phyloP scores from a whole-genome alignment of 1,140 invertebrate species.

The Sycophila sp. region DNA sequence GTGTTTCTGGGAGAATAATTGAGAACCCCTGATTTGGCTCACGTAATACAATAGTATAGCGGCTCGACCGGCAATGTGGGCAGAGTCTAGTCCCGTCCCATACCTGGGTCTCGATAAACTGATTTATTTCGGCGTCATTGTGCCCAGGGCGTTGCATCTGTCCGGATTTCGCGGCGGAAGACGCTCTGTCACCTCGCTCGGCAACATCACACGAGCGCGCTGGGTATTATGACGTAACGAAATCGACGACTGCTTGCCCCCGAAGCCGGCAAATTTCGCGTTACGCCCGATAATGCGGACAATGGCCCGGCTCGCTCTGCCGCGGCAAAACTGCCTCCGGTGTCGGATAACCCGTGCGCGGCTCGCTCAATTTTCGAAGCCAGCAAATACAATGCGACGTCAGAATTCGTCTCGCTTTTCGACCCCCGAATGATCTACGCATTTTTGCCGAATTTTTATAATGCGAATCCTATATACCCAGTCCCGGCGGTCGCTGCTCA shows the following conservation, averaged over 20 bases:
- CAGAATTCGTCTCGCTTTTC: neutral
- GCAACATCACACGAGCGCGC: neutral
- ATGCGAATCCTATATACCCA: neutral
- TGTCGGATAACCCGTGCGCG: conserved; percentile 1
- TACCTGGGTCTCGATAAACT: conserved; percentile 62
- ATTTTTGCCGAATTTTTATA: conserved; percentile 1
- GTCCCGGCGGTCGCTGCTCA: neutral
- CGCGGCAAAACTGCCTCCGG: neutral
- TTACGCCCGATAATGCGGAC: conserved; percentile 20
- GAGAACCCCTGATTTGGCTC: conserved; percentile 48
- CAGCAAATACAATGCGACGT: neutral
- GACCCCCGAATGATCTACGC: neutral
- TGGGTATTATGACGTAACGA: neutral
- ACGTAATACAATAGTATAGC: conserved; percentile 34
- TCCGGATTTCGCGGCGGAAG: conserved; percentile 48
- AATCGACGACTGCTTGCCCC: neutral
- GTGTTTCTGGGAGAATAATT: conserved; percentile 23
- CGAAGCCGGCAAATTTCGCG: conserved; percentile 29
- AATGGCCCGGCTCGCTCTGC: neutral
- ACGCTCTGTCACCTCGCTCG: conserved; percentile 9
- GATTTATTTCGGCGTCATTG: conserved; percentile 65
- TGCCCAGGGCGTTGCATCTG: conserved; percentile 57
- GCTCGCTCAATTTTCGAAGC: neutral
- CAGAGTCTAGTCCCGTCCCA: conserved; percentile 37
- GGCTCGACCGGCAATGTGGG: neutral